These are phyloP conservation scores for Drosophila kurseongensis DNA, from an alignment of 1,140 invertebrate genomes.

Conservation along the genomic window DNA sequence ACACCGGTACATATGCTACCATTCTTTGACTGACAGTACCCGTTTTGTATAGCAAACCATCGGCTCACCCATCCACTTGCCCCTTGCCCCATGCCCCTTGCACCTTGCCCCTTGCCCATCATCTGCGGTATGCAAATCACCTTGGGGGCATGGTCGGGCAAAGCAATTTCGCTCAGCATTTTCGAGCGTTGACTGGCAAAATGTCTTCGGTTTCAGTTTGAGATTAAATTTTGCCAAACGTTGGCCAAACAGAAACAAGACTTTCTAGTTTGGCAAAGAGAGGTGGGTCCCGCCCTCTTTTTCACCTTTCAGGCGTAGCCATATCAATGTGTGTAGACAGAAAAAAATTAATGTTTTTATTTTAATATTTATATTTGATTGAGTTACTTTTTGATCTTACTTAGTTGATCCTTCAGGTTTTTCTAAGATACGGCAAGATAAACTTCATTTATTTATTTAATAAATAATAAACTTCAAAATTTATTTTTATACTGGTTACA, in stretches of 20 bases:
- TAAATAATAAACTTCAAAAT: too few relatives aligned
- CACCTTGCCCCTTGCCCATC: constrained; percentile 11
- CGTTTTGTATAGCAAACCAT: not conserved
- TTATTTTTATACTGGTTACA: too few relatives aligned
- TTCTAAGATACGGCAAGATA: too few relatives aligned
- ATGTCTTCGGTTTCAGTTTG: constrained; percentile 77
- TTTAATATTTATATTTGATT: not conserved
- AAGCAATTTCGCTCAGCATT: constrained; percentile 72
- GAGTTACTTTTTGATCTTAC: not conserved
- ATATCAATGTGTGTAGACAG: constrained; percentile 1
- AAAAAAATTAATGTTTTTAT: not conserved
- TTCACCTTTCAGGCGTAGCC: constrained; percentile 4
- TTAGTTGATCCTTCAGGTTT: too few relatives aligned
- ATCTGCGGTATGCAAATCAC: constrained; percentile 61
- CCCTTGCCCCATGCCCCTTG: constrained; percentile 1
- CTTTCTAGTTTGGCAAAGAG: constrained; percentile 66
- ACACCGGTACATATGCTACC: too few relatives aligned
- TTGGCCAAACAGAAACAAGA: constrained; percentile 66
- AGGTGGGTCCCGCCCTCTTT: not conserved
- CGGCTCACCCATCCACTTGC: not conserved
- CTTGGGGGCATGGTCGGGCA: constrained; percentile 58
- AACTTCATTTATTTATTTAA: too few relatives aligned
- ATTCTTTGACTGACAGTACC: constrained; percentile 6
- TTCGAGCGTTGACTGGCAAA: constrained; percentile 52
- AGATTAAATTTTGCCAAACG: constrained; percentile 73